Percentiles rank a stretch among this genome's conserved stretches.
Evolutionary conservation across 2,797 vertebrate species (phyloP).

Genomic region (Moxostoma hubbsi): DNA sequence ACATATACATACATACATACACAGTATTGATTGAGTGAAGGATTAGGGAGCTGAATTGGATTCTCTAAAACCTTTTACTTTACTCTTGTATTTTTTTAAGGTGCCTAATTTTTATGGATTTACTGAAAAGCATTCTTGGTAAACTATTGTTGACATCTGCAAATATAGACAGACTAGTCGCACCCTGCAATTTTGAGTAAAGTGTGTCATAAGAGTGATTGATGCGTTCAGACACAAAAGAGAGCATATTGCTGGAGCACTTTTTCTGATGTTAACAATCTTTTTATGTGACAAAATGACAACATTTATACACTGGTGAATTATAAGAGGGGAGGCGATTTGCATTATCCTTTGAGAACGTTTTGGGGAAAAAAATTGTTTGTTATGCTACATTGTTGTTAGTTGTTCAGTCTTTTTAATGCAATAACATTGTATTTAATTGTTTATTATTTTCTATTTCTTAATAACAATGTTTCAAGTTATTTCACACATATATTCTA

Average conservation of each 20-base stretch:
- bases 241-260: constrained; percentile 50
- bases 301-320: constrained; percentile 49
- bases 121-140: constrained; percentile 48
- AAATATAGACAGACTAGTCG: constrained; percentile 38
- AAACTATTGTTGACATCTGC: constrained; percentile 48
- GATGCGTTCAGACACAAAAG: constrained; percentile 54
- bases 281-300: constrained; percentile 62
- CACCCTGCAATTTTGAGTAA: constrained; percentile 47
- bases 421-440: not conserved
- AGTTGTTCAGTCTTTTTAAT: not conserved
- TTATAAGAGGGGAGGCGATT: constrained; percentile 45
- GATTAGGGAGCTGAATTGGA: constrained; percentile 10
- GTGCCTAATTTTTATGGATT: constrained; percentile 51
- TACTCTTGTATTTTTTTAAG: constrained; percentile 30
- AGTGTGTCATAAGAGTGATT: constrained; percentile 51
- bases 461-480: not conserved
- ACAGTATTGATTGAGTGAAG: too few relatives aligned
- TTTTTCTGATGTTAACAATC: constrained; percentile 56
- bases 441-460: not conserved
- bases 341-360: constrained; percentile 42
- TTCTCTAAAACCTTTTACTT: constrained; percentile 2
- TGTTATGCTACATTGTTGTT: not conserved
- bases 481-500: not conserved
- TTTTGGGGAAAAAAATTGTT: constrained; percentile 1
- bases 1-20: too few relatives aligned